Conservation (phyloP, 2,113 vertebrate genomes). For the Microtus ochrogaster region DNA sequence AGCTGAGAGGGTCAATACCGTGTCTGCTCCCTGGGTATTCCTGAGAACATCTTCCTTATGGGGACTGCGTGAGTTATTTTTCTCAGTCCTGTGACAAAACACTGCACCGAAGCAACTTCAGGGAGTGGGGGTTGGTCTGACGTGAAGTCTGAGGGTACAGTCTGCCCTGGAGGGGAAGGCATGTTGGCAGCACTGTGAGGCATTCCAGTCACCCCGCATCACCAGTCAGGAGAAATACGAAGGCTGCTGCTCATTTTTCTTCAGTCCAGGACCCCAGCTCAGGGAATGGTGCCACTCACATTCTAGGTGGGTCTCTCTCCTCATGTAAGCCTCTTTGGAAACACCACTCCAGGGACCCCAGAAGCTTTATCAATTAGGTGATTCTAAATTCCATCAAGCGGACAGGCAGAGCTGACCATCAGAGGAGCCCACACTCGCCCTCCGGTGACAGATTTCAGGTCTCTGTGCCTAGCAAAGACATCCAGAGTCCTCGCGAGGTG, state of each 20-base stretch:
- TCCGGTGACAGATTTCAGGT: background rate
- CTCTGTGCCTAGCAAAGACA: background rate
- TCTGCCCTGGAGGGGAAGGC: background rate
- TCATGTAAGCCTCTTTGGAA: background rate
- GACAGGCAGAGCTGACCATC: too few relatives aligned
- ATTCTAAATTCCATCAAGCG: background rate
- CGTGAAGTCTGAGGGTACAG: background rate
- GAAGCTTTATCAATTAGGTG: background rate
- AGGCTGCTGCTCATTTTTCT: background rate
- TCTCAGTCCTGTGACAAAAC: background rate
- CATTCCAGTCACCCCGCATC: background rate
- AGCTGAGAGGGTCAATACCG: background rate
- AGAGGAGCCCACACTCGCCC: background rate
- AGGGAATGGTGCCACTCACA: background rate
- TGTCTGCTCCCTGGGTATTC: rapidly evolving
- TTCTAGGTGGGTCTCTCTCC: background rate
- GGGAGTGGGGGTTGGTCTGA: background rate
- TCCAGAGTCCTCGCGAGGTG: background rate
- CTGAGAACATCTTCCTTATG: background rate
- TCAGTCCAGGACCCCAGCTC: background rate
- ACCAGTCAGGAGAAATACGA: background rate
- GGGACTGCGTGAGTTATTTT: background rate
- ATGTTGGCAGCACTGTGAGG: background rate
- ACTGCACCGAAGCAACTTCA: background rate
- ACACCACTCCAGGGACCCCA: too few relatives aligned